phyloP scores from a whole-genome alignment of 2,888 invertebrate species.

The Acleris sparsana region DNA sequence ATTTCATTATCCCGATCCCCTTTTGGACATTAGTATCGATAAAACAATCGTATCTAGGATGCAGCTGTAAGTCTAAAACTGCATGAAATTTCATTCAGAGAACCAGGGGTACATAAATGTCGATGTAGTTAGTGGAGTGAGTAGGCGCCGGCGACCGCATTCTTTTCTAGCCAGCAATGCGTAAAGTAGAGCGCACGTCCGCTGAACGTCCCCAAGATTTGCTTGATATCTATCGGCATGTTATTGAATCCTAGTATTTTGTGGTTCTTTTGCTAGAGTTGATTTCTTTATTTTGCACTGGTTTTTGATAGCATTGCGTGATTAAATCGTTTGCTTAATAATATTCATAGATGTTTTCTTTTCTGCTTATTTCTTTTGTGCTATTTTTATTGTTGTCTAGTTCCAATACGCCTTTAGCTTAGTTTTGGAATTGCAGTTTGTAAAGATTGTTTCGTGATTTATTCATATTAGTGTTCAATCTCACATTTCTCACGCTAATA shows the following conservation, averaged over 20 bases:
- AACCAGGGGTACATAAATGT: conserved; percentile 51
- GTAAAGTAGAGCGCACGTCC: conserved; percentile 74
- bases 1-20: conserved; percentile 23
- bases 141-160: conserved; percentile 73
- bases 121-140: conserved; percentile 48
- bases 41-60: conserved; percentile 9
- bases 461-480: no score
- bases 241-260: conserved; percentile 45
- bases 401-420: no score
- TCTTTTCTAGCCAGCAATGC: conserved; percentile 60
- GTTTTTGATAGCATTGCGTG: no score
- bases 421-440: no score
- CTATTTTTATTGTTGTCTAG: no score
- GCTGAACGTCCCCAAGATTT: conserved; percentile 59
- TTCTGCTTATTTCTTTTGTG: no score
- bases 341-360: no score
- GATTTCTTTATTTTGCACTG: not conserved
- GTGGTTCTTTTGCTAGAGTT: conserved; percentile 5
- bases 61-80: conserved; percentile 8
- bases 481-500: no score
- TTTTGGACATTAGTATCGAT: conserved; percentile 11
- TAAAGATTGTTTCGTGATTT: no score
- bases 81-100: conserved; percentile 28
- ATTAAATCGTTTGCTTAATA: no score
- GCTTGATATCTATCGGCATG: conserved; percentile 51